Evolutionary conservation across 92 coral and sea anemone genomes (phyloP), one percentile per base, ranked within the genome.

Genomic region (Epizoanthus stellaris): DNA sequence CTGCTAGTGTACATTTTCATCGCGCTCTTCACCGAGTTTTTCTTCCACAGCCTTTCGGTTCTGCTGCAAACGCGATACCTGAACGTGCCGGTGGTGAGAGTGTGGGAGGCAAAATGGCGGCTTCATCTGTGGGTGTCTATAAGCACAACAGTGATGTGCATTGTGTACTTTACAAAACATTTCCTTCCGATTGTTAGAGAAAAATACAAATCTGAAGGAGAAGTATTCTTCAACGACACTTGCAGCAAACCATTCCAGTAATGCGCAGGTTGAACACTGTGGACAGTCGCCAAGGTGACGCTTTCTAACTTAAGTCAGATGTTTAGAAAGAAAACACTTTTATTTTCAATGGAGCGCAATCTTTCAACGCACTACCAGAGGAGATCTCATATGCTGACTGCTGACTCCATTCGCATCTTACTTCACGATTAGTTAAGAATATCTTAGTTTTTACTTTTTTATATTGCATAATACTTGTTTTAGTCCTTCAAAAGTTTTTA

Each of bases 11-110:
- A 67, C 5, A 7, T 67, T 34, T 67, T 67, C 16, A 67, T 16
- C 9, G 73, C 73, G 9, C 73, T 67, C 73, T 67, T 30, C 30
- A 67, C 73, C 10, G 73, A 67, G 9, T 67, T 67, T 67, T 67
- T 67, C 15, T 67, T 67, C 38, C 68, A 63, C 68, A 63, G 68
- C 9, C 4, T 14, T n/a, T 63, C 68, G 9, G 36, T 30, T 30
- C 36, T 30, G 36, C 36, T 30, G 36, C 36, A 30, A 1, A 30
- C 36, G 36, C 36, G 36, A 30, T 30, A 30, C 36, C 36, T 30
- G 36, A 30, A 30, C 25, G 25, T 23, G 25, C 25, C 25, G 23
- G 67, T 62, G n/a, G 23, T 17, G 67, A 11, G 23, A 62, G 67
- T 62, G 15, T 62, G 67, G 67, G 20, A 6, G 19, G 36, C n/a